These are phyloP conservation scores for Albula goreensis DNA, from an alignment of 2,113 vertebrate genomes.

Conservation along the genomic window DNA sequence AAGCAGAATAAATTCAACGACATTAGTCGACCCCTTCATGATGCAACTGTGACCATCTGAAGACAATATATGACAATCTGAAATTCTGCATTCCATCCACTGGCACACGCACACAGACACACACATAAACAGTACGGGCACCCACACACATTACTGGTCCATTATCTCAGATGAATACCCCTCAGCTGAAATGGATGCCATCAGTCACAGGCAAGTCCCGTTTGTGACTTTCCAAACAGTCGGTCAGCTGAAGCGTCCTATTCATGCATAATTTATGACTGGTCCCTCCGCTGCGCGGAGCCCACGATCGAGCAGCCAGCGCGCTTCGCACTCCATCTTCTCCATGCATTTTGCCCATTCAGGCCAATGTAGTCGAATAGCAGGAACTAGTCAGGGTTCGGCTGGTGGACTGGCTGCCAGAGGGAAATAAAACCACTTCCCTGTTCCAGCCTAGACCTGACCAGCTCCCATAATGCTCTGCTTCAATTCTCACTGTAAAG, in stretches of 20 bases:
- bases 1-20: background rate
- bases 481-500: too few species aligned
- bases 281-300: background rate
- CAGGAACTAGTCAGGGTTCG: too few species aligned
- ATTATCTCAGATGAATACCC: slow-evolving; percentile 1
- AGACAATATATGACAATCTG: background rate
- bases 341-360: too few species aligned
- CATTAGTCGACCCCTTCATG: background rate
- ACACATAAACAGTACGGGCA: background rate
- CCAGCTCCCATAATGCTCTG: too few species aligned
- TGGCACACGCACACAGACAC: background rate
- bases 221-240: background rate
- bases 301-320: background rate
- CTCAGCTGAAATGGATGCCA: background rate
- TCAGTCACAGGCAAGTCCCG: background rate
- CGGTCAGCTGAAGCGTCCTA: background rate
- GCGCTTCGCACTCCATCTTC: background rate
- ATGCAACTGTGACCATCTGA: background rate
- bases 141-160: background rate
- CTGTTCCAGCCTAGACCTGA: too few species aligned
- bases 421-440: too few species aligned
- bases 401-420: too few species aligned
- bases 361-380: too few species aligned
- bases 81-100: background rate
- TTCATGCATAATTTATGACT: background rate